A percentile compares a stretch with the other conserved stretches of the same genome.
phyloP scores from a whole-genome alignment of 2,888 invertebrate species.

The Dryobota labecula region DNA sequence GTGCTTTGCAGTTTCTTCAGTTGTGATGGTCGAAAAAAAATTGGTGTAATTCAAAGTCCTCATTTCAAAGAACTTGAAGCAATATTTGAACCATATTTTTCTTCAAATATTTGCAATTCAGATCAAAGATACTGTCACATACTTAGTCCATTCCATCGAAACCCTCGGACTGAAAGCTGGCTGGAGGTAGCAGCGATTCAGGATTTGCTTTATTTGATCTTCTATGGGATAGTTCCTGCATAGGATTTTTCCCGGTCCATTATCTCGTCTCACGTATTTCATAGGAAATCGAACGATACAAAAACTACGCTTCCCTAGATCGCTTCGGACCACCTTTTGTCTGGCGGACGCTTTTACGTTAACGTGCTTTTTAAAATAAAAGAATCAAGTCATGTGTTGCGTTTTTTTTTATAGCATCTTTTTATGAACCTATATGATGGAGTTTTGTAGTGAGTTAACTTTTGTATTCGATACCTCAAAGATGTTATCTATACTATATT shows the following conservation, averaged over 20 bases:
- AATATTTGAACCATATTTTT: background rate
- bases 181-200: slow-evolving; percentile 12
- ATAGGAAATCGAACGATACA: slow-evolving; percentile 59
- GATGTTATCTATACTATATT: background rate
- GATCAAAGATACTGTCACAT: slow-evolving; percentile 7
- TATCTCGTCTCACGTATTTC: slow-evolving; percentile 58
- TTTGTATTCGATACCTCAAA: background rate
- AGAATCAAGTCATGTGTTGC: background rate
- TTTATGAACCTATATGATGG: background rate
- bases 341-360: slow-evolving; percentile 9
- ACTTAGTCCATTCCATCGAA: slow-evolving; percentile 19
- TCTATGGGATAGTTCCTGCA: slow-evolving; percentile 29
- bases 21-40: background rate
- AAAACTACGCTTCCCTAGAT: slow-evolving; percentile 43
- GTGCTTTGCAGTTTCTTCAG: background rate
- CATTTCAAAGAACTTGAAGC: slow-evolving; percentile 7
- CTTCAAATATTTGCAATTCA: background rate
- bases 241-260: slow-evolving; percentile 36
- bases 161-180: slow-evolving; percentile 4
- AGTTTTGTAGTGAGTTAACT: background rate
- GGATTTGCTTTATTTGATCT: slow-evolving; percentile 46
- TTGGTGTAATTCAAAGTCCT: background rate
- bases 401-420: background rate
- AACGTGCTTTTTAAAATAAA: slow-evolving; percentile 17
- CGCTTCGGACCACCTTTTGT: slow-evolving; percentile 36